Evolutionary conservation across 2,797 vertebrate species (phyloP).

Genomic region (Coracias cyanogaster): DNA sequence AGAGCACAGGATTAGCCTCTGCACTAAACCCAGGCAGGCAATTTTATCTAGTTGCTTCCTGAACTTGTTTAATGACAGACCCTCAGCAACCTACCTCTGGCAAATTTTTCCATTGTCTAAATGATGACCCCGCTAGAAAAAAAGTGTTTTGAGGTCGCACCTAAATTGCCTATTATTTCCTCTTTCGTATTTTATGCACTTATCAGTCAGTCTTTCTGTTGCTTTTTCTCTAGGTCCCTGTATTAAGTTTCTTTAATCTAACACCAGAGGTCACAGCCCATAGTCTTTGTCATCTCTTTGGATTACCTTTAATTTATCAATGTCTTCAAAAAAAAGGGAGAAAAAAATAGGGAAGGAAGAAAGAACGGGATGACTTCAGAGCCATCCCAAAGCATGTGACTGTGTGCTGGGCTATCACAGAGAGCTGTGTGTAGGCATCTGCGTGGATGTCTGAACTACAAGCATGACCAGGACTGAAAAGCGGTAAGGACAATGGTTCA

Average conservation of each 20-base stretch:
- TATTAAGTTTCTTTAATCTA: conserved; percentile 58
- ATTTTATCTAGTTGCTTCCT: conserved; percentile 47
- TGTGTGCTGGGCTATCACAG: background rate
- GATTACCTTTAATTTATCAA: conserved; percentile 57
- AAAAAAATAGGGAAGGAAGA: background rate
- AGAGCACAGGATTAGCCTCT: background rate
- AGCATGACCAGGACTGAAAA: background rate
- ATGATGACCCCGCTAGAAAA: background rate
- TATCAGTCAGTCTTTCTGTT: conserved; percentile 21
- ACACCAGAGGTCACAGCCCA: conserved; percentile 45
- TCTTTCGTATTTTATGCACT: conserved; percentile 40
- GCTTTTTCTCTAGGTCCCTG: conserved; percentile 21
- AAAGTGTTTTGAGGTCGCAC: background rate
- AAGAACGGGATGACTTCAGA: conserved; percentile 30
- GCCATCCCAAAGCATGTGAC: background rate
- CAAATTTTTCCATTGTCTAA: conserved; percentile 67
- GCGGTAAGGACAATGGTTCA: background rate
- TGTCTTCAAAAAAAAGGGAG: conserved; percentile 33
- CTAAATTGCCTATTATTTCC: conserved; percentile 59
- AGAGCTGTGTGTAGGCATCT: background rate
- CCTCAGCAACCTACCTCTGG: conserved; percentile 12
- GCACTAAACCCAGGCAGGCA: background rate
- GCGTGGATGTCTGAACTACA: conserved; percentile 8
- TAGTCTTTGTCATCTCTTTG: conserved; percentile 11
- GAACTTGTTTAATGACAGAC: conserved; percentile 30